Evolutionary conservation across 1,140 invertebrate species (phyloP).

Genomic region (Glomeris maerens): DNA sequence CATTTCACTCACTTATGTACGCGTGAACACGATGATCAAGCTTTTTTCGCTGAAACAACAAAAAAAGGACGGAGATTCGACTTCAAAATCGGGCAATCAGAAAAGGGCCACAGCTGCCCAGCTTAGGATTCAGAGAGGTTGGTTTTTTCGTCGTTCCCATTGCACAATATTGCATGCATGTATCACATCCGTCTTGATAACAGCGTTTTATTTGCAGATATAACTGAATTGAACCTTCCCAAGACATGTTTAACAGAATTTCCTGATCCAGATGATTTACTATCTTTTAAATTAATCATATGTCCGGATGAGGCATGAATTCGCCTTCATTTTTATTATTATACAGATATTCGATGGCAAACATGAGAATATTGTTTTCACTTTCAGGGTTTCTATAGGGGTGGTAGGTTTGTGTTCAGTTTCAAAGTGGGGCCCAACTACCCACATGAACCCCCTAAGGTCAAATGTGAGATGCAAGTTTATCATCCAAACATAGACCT

Average conservation of each 20-base stretch:
- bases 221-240: constrained; percentile 92
- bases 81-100: constrained; percentile 54
- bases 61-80: constrained; percentile 85
- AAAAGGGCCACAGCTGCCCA: constrained; percentile 91
- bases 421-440: constrained; percentile 96
- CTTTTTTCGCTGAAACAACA: constrained; percentile 94
- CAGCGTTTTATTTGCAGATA: constrained; percentile 51
- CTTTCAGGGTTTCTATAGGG: constrained; percentile 78
- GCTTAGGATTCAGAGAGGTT: constrained; percentile 93
- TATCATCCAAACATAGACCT: constrained; percentile 93
- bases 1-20: no score
- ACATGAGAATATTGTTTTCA: constrained; percentile 4
- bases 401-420: constrained; percentile 87
- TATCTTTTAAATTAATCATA: constrained; percentile 91
- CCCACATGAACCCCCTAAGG: constrained; percentile 90
- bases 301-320: constrained; percentile 75
- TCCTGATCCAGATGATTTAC: constrained; percentile 87
- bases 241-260: constrained; percentile 94
- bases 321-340: neutral
- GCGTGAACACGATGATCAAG: constrained; percentile 65
- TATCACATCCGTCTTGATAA: constrained; percentile 3
- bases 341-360: constrained; percentile 1
- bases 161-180: neutral
- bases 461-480: constrained; percentile 84
- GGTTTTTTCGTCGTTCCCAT: no score